phyloP scores from a whole-genome alignment of 2,888 invertebrate species.

The Galerucella calmariensis region DNA sequence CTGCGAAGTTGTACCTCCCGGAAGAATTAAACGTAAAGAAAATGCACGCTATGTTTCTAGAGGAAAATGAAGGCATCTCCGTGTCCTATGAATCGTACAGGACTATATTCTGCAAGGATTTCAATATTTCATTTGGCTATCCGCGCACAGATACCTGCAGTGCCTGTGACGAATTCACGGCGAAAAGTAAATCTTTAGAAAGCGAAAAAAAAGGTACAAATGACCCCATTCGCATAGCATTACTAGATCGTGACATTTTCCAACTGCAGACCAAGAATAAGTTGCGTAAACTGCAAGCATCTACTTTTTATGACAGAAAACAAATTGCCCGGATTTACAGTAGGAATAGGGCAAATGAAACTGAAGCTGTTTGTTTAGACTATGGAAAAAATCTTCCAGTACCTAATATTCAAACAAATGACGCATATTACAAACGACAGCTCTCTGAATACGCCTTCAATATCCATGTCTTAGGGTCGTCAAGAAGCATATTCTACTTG shows the following conservation, averaged over 20 bases:
- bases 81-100: constrained; percentile 49
- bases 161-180: constrained; percentile 40
- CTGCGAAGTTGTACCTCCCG: constrained; percentile 36
- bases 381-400: constrained; percentile 37
- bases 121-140: constrained; percentile 52
- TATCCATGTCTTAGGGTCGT: constrained; percentile 46
- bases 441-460: constrained; percentile 48
- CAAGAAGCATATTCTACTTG: constrained; percentile 46
- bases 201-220: background rate
- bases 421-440: constrained; percentile 48
- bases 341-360: background rate
- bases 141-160: constrained; percentile 51
- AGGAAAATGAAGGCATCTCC: constrained; percentile 29
- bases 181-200: constrained; percentile 11
- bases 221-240: background rate
- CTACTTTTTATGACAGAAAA: background rate
- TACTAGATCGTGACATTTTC: background rate
- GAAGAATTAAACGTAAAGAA: constrained; percentile 39
- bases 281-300: background rate
- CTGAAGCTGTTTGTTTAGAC: constrained; percentile 25
- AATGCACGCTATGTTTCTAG: constrained; percentile 41
- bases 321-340: background rate
- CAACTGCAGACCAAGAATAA: background rate
- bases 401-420: constrained; percentile 51
- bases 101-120: constrained; percentile 45